Base-by-base conservation (phyloP, 64 coral and sea anemone species). In the Stichodactyla helianthus region DNA sequence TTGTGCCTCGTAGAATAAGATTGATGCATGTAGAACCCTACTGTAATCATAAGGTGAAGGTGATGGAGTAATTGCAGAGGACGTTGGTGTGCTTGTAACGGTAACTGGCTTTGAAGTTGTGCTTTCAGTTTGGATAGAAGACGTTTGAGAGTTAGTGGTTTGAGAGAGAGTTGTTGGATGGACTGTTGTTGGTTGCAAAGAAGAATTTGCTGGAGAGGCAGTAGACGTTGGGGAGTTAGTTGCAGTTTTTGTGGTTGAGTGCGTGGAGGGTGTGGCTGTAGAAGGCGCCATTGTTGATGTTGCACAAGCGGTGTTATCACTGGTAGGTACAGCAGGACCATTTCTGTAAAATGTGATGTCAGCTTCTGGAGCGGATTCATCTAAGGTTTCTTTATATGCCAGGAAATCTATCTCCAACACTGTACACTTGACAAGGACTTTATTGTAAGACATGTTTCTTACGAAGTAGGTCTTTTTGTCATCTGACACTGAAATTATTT, bases 1-100 rank as follows among this genome's bases (percentile, higher is more conserved):
- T 31, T 98, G 95, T 19, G 95, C 95, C 57, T 98, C 95, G 81
- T 92, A 98, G 56, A 98, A 98, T 12, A 98, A 51, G 15, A 98
- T 98, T 14, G 95, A 98, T 26, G 92, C 85, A 70, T 88, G 85
- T 17, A 98, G 67, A 5, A 98, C 95, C 52, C 90, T 68, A 1
- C 54, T 44, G 80, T 98, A 98, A 68, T 94, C 59, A 18, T 98
- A 94, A 51, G 52, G 54, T 4, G 35, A 52, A 22, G 58, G 14
- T 28, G 80, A 52, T 44, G 28, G 60, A 11, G 83, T 54, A 26
- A 17, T 93, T 89, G 60, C 94, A 92, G 79, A 83, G 53, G 88
- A 51, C 10, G 51, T 26, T 52, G 79, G 16, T 18, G 25, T 31
- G 15, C 19, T 17, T 53, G 84, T 52, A 14, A 31, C 55, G 19